Evolutionary conservation across 2,888 invertebrate genomes (phyloP).

Genomic region (Rhagonycha fulva): DNA sequence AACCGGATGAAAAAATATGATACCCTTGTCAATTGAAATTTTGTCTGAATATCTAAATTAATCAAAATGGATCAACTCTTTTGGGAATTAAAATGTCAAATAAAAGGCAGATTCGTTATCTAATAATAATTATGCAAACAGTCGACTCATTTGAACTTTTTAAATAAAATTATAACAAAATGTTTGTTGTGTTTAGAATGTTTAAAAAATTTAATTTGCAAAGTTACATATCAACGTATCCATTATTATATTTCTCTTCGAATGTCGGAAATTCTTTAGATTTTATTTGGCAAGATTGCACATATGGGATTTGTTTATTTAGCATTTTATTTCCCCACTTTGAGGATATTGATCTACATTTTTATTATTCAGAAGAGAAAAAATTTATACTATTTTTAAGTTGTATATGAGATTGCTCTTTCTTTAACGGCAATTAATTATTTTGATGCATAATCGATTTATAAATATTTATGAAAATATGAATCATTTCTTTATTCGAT

Average conservation of each 20-base stretch:
- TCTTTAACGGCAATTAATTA: not conserved
- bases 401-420: not conserved
- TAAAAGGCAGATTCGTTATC: not conserved
- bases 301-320: not conserved
- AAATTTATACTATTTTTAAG: not conserved
- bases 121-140: not conserved
- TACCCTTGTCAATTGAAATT: not conserved
- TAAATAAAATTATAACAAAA: not conserved
- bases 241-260: not conserved
- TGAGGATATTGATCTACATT: conserved; percentile 1
- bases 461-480: not conserved
- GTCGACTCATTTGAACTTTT: not conserved
- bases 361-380: not conserved
- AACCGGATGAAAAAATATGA: not conserved
- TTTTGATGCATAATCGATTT: not conserved
- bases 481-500: not conserved
- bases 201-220: not conserved
- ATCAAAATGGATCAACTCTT: not conserved
- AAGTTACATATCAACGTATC: not conserved
- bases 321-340: not conserved
- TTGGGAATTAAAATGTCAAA: not conserved
- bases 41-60: not conserved
- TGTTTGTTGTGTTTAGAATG: not conserved
- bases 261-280: not conserved
- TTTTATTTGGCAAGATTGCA: not conserved